Conservation (phyloP, 2,888 invertebrate genomes). For the Lydus trimaculatus region DNA sequence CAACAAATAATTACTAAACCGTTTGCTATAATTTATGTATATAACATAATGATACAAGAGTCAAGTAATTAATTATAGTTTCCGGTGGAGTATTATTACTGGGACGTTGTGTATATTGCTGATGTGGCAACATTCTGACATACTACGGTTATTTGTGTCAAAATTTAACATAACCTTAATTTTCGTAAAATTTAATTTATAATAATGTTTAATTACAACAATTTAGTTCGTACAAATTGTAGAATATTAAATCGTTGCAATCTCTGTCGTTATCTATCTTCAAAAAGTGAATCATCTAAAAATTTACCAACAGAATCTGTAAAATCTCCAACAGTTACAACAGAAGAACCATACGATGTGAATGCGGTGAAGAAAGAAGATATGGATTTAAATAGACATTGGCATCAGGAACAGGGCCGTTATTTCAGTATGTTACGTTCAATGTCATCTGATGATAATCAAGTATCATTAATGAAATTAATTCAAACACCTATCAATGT, state of each 20-base stretch:
- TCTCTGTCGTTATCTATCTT: neutral
- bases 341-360: slow-evolving; percentile 27
- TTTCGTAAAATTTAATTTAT: neutral
- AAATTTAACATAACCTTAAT: neutral
- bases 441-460: slow-evolving; percentile 66
- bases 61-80: no score
- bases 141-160: no score
- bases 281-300: neutral
- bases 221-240: neutral
- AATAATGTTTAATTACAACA: neutral
- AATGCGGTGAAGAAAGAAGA: slow-evolving; percentile 49
- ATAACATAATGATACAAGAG: no score
- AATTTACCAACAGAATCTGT: neutral
- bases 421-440: slow-evolving; percentile 67
- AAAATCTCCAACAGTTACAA: neutral
- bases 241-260: neutral
- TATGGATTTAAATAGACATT: slow-evolving; percentile 69
- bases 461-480: slow-evolving; percentile 59
- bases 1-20: no score
- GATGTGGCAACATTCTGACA: no score
- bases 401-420: slow-evolving; percentile 66
- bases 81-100: no score
- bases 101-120: no score
- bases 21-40: no score
- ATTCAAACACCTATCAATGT: slow-evolving; percentile 63